Evolutionary conservation across 2,113 vertebrate species (phyloP).

Genomic region (Melozone crissalis): DNA sequence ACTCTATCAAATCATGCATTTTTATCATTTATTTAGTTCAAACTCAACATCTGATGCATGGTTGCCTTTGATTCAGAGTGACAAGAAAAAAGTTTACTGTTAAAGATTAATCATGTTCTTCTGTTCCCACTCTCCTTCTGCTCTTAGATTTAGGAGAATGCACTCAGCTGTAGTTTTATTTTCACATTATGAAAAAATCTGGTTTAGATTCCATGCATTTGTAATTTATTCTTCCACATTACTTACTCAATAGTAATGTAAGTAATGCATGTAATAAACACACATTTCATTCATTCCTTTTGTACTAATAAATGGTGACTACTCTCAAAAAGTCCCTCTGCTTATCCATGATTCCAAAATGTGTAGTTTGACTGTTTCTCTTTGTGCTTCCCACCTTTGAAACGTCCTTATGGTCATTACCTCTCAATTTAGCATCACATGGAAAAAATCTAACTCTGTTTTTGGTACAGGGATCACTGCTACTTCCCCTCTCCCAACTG

Average conservation of each 20-base stretch:
- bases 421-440: not conserved
- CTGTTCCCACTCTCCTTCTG: constrained; percentile 68
- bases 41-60: constrained; percentile 42
- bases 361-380: not conserved
- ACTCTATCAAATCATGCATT: not conserved
- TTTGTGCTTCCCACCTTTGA: not conserved
- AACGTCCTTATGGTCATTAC: not conserved
- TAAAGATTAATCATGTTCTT: constrained; percentile 65
- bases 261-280: not conserved
- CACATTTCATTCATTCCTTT: not conserved
- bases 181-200: not conserved
- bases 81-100: constrained; percentile 65
- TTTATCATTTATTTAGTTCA: constrained; percentile 38
- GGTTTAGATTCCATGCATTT: not conserved
- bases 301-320: not conserved
- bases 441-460: not conserved
- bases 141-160: constrained; percentile 31
- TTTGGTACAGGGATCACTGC: not conserved
- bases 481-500: not conserved
- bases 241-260: not conserved
- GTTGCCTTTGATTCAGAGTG: constrained; percentile 57
- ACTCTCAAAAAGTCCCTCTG: not conserved
- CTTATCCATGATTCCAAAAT: not conserved
- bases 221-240: constrained; percentile 4
- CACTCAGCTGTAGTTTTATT: constrained; percentile 19